phyloP scores from a whole-genome alignment of 2,888 invertebrate species.

The Heliconius erato region DNA sequence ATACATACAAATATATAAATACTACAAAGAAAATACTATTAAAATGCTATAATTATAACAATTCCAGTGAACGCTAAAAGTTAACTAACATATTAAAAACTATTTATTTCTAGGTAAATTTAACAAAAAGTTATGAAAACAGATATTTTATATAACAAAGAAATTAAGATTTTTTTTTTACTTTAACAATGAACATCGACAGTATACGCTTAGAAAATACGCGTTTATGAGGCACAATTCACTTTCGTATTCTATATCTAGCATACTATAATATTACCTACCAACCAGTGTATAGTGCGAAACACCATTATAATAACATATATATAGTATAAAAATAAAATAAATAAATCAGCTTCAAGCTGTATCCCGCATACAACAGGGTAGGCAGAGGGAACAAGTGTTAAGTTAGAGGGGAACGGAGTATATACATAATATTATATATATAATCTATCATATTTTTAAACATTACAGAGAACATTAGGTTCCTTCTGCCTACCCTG shows the following conservation, averaged over 20 bases:
- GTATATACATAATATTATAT: not conserved
- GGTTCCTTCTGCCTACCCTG: too few relatives aligned
- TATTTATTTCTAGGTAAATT: not conserved
- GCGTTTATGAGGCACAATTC: constrained; percentile 81
- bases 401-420: too few relatives aligned
- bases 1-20: not conserved
- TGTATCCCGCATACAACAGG: too few relatives aligned
- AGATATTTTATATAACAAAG: constrained; percentile 24
- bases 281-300: constrained; percentile 61
- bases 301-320: constrained; percentile 41
- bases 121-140: not conserved
- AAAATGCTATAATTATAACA: constrained; percentile 25
- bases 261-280: constrained; percentile 71
- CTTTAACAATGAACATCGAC: constrained; percentile 46
- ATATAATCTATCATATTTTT: not conserved
- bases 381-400: too few relatives aligned
- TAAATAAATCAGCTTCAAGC: too few relatives aligned
- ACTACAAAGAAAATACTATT: constrained; percentile 11
- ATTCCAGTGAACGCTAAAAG: not conserved
- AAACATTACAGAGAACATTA: not conserved
- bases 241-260: constrained; percentile 78
- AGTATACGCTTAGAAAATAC: constrained; percentile 56
- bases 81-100: not conserved
- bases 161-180: constrained; percentile 10
- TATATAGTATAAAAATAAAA: too few relatives aligned